Evolutionary conservation across 2,113 vertebrate species (phyloP).

Genomic region (Lonchura striata): DNA sequence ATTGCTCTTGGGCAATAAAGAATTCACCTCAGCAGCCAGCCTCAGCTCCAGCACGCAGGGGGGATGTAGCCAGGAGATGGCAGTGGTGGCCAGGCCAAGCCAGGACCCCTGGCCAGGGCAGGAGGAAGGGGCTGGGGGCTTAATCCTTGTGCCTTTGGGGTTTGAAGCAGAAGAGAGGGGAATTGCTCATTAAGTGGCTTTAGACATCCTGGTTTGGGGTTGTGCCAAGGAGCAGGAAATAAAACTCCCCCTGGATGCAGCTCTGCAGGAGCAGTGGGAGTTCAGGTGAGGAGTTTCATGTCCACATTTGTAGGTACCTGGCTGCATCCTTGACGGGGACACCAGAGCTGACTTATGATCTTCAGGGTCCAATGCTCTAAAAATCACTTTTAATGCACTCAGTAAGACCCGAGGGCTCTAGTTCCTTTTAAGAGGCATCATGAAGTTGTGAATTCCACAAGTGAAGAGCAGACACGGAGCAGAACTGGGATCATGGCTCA

Average conservation of each 20-base stretch:
- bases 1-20: background rate
- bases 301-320: background rate
- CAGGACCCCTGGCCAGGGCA: background rate
- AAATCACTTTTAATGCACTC: background rate
- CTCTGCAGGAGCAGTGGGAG: background rate
- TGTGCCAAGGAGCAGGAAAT: background rate
- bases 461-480: background rate
- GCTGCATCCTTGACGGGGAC: background rate
- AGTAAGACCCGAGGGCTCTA: background rate
- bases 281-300: background rate
- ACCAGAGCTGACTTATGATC: background rate
- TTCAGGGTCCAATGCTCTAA: background rate
- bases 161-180: background rate
- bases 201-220: background rate
- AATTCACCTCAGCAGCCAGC: background rate
- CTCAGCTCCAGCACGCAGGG: background rate
- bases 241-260: background rate
- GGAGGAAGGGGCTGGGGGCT: background rate
- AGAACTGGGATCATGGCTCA: background rate
- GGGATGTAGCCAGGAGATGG: constrained; percentile 56
- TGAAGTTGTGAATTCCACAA: background rate
- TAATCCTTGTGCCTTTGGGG: background rate
- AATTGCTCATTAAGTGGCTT: background rate
- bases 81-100: constrained; percentile 50
- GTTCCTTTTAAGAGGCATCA: background rate